These are phyloP conservation scores for Axinella damicornis DNA, from an alignment of 37 sponge, comb jelly and placozoan genomes.

Conservation along the genomic window DNA sequence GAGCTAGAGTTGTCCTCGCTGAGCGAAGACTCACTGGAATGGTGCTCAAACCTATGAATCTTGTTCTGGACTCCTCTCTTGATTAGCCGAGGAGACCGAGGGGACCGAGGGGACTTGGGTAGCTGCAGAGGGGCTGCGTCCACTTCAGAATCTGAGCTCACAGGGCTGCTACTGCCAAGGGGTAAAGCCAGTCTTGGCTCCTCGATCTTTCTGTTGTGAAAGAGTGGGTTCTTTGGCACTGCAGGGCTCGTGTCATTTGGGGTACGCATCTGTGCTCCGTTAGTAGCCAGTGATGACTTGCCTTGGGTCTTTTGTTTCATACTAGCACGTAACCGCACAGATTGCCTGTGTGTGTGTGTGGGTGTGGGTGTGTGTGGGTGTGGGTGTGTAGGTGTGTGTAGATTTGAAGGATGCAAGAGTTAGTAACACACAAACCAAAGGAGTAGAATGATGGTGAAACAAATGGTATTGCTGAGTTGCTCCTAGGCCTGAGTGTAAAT, in stretches of 20 bases:
- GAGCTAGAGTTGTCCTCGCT: conserved; percentile 1
- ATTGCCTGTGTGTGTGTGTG: background rate
- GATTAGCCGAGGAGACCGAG: background rate
- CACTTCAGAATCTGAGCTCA: conserved; percentile 1
- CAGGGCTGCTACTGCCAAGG: background rate
- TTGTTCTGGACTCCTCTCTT: background rate
- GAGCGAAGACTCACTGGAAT: background rate
- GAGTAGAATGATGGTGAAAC: too few relatives aligned
- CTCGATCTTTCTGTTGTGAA: too few relatives aligned
- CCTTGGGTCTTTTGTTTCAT: background rate
- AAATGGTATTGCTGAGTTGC: too few relatives aligned
- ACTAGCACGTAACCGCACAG: conserved; percentile 11
- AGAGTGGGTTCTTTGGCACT: background rate
- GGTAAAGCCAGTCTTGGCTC: too few relatives aligned
- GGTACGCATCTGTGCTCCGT: too few relatives aligned
- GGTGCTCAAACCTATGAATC: background rate
- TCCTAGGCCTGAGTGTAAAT: too few relatives aligned
- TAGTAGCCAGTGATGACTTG: too few relatives aligned
- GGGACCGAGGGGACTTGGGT: background rate
- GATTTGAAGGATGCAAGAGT: too few relatives aligned
- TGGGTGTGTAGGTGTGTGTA: too few relatives aligned
- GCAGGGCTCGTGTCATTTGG: background rate
- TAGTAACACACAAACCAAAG: too few relatives aligned
- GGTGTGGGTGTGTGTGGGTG: too few relatives aligned
- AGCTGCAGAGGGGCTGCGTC: background rate